phyloP scores from a whole-genome alignment of 2,888 invertebrate genomes.

The Polydrusus tereticollis region DNA sequence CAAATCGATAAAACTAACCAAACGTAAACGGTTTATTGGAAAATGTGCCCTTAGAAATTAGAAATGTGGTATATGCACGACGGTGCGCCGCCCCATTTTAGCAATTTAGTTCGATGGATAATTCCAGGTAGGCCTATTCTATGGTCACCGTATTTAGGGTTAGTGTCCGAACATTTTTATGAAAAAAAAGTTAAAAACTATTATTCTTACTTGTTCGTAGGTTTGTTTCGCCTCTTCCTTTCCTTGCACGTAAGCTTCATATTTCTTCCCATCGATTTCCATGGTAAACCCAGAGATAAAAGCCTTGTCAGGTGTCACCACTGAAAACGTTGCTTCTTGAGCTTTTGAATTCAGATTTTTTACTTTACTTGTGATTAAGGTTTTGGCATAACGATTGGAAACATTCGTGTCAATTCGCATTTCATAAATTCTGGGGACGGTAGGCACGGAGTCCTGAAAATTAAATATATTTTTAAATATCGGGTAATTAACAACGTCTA shows the following conservation, averaged over 20 bases:
- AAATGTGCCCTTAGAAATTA: no score
- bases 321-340: constrained; percentile 76
- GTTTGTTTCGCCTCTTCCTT: constrained; percentile 74
- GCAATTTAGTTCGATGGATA: no score
- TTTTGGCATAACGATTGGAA: constrained; percentile 76
- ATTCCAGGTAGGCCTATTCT: no score
- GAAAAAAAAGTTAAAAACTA: background rate
- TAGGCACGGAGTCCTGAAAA: background rate
- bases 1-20: no score
- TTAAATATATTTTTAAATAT: no score
- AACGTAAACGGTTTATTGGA: no score
- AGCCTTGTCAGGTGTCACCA: constrained; percentile 78
- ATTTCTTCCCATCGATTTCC: constrained; percentile 75
- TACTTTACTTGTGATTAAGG: constrained; percentile 74
- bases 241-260: constrained; percentile 76
- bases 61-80: no score
- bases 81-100: no score
- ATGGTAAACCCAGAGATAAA: constrained; percentile 79
- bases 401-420: constrained; percentile 75
- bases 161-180: no score
- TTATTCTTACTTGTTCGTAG: constrained; percentile 61
- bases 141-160: no score
- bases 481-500: no score
- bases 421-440: constrained; percentile 69
- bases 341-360: constrained; percentile 73